Percentiles rank a stretch among this genome's conserved stretches.
Conservation (phyloP, 2,113 vertebrate genomes). For the Dryoscopus gambensis region DNA sequence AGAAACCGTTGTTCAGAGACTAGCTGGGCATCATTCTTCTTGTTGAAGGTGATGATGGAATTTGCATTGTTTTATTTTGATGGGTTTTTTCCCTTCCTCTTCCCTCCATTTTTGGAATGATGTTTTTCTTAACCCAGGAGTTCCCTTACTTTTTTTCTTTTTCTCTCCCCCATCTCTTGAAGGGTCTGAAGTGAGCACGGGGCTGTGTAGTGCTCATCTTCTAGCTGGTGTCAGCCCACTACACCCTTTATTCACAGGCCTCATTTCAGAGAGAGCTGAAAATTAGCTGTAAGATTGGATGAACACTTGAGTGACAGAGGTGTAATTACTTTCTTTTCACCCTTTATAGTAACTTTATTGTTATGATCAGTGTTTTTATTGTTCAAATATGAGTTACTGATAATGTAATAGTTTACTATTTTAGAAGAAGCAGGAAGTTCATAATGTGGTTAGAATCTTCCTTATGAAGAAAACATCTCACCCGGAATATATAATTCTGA, state of each 20-base stretch:
- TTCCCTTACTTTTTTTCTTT: neutral
- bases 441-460: neutral
- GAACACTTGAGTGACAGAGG: neutral
- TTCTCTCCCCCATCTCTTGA: neutral
- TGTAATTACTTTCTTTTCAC: neutral
- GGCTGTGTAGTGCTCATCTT: neutral
- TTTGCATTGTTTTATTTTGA: neutral
- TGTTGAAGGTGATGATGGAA: neutral
- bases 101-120: neutral
- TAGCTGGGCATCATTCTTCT: neutral
- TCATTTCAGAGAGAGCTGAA: neutral
- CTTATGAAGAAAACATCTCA: neutral
- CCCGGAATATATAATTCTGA: neutral
- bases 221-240: neutral
- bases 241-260: neutral
- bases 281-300: neutral
- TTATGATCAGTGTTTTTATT: neutral
- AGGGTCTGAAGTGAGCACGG: neutral
- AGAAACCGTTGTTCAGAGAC: neutral
- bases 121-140: neutral
- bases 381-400: neutral
- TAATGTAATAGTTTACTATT: neutral
- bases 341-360: neutral
- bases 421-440: neutral
- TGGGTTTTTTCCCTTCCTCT: fast-evolving